A percentile compares a stretch with the other conserved stretches of the same genome.
These are phyloP conservation scores for Leptopterna dolabrata DNA, from an alignment of 2,888 invertebrate genomes.

Conservation along the genomic window DNA sequence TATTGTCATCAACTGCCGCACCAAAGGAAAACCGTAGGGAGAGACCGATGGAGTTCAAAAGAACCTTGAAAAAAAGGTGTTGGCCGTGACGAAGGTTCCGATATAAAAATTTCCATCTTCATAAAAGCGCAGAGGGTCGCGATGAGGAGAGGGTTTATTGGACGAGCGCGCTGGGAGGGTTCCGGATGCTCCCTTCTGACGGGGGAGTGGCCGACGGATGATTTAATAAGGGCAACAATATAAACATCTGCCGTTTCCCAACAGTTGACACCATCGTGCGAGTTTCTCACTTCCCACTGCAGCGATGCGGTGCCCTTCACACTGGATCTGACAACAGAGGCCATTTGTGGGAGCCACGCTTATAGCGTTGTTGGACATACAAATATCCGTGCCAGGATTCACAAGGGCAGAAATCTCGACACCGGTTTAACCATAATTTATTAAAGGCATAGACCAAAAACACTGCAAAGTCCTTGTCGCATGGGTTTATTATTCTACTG, in stretches of 20 bases:
- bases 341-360: background rate
- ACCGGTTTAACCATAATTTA: too few species aligned
- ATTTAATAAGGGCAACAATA: slow-evolving; percentile 22
- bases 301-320: background rate
- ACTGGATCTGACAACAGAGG: background rate
- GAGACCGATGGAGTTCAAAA: background rate
- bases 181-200: background rate
- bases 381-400: too few species aligned
- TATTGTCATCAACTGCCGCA: background rate
- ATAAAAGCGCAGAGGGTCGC: background rate
- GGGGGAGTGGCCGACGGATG: background rate
- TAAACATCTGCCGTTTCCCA: slow-evolving; percentile 8
- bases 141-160: background rate
- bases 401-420: too few species aligned
- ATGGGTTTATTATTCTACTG: too few species aligned
- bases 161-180: background rate
- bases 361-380: too few species aligned
- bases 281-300: background rate
- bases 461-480: too few species aligned
- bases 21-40: background rate
- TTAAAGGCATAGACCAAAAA: too few species aligned
- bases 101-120: slow-evolving; percentile 11
- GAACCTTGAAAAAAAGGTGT: background rate
- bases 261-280: background rate
- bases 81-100: background rate